phyloP scores from a whole-genome alignment of 1,140 invertebrate species.

The Andrena cerasifolii region DNA sequence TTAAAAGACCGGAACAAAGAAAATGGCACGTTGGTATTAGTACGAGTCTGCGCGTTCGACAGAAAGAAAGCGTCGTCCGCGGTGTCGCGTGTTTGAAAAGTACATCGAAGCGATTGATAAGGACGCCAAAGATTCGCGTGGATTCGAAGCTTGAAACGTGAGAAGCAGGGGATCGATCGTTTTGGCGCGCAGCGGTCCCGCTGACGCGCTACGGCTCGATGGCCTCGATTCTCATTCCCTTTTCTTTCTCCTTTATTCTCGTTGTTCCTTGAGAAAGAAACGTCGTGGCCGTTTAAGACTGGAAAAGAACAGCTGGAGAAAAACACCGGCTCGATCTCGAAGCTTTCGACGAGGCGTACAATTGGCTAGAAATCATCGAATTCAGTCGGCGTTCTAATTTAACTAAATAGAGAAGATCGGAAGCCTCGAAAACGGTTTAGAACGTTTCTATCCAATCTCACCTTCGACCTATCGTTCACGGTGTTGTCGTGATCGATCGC shows the following conservation, averaged over 20 bases:
- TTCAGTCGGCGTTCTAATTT: background rate
- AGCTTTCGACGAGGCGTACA: background rate
- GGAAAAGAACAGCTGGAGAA: background rate
- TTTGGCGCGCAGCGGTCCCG: no score
- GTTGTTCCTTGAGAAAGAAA: no score
- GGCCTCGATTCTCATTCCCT: background rate
- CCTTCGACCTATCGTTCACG: background rate
- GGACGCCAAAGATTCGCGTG: background rate
- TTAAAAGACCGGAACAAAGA: background rate
- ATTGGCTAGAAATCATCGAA: background rate
- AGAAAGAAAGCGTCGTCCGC: constrained; percentile 19
- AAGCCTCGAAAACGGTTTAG: constrained; percentile 8
- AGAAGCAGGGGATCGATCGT: no score
- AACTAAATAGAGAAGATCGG: background rate
- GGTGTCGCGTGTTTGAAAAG: background rate
- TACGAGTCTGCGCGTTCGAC: background rate
- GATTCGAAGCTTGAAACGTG: background rate
- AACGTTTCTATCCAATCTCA: constrained; percentile 20
- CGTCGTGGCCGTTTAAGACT: background rate
- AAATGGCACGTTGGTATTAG: constrained; percentile 32
- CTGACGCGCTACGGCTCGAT: background rate
- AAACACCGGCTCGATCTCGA: background rate
- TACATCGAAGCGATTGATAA: background rate
- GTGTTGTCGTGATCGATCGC: constrained; percentile 1
- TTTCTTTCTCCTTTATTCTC: no score